Conservation (phyloP, 2,888 invertebrate genomes). For the Leucania comma region DNA sequence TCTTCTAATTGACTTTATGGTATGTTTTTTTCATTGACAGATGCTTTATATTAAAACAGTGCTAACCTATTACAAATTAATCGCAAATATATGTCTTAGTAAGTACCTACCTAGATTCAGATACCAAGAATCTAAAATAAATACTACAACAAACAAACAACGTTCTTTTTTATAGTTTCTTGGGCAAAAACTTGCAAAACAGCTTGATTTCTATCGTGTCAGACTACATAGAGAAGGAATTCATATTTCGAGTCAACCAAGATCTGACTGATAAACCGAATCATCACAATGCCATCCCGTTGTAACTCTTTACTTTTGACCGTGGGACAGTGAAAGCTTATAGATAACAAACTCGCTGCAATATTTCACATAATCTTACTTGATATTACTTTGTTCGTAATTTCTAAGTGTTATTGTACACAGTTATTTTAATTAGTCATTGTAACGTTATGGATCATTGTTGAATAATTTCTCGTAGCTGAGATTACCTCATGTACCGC, state of each 20-base stretch:
- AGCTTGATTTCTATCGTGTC: constrained; percentile 14
- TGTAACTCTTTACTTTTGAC: constrained; percentile 60
- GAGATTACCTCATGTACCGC: constrained; percentile 29
- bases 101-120: no score
- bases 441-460: constrained; percentile 49
- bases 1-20: no score
- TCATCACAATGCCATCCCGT: constrained; percentile 61
- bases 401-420: constrained; percentile 64
- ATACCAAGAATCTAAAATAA: background rate
- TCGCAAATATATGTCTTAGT: no score
- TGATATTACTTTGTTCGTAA: constrained; percentile 69
- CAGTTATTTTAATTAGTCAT: constrained; percentile 61
- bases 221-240: constrained; percentile 35
- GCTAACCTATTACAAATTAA: no score
- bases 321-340: constrained; percentile 85
- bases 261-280: constrained; percentile 65
- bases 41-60: no score
- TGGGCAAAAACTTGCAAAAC: constrained; percentile 13
- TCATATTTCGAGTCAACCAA: constrained; percentile 44
- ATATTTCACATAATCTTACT: constrained; percentile 82
- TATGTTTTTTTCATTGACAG: no score
- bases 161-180: background rate
- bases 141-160: background rate
- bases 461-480: constrained; percentile 41
- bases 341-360: constrained; percentile 73